Conservation (phyloP, 2,113 vertebrate genomes). For the Clinocottus analis region DNA sequence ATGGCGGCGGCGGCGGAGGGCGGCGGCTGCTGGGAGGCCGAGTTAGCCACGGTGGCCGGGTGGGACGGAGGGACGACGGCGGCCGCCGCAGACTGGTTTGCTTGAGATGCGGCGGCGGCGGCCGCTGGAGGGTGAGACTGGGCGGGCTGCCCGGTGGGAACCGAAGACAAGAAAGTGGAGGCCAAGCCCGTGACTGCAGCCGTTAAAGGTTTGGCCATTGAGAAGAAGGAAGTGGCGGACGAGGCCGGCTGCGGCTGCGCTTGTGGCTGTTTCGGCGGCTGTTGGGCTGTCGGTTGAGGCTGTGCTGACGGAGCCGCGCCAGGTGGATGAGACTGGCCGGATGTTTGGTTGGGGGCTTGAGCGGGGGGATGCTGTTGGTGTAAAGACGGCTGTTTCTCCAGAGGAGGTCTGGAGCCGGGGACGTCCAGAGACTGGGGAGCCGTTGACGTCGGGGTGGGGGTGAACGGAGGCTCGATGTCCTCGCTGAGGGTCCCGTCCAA, state of each 20-base stretch:
- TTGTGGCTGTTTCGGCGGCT: constrained; percentile 64
- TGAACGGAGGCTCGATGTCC: constrained; percentile 81
- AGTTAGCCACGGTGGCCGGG: constrained; percentile 62
- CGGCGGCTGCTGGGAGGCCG: constrained; percentile 58
- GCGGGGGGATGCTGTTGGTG: constrained; percentile 77
- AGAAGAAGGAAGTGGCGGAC: constrained; percentile 81
- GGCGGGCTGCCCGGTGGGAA: constrained; percentile 66
- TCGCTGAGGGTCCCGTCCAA: constrained; percentile 80
- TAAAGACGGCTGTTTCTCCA: constrained; percentile 83
- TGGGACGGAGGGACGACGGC: constrained; percentile 62
- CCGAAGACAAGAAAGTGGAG: constrained; percentile 76
- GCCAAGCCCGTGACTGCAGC: constrained; percentile 79
- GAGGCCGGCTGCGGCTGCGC: constrained; percentile 69
- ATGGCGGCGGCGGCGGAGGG: constrained; percentile 34
- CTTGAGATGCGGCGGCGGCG: constrained; percentile 48
- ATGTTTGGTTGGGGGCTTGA: constrained; percentile 58
- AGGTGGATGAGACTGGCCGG: constrained; percentile 64
- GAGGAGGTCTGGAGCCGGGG: constrained; percentile 76
- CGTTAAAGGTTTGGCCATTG: constrained; percentile 84
- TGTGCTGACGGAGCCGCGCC: constrained; percentile 50
- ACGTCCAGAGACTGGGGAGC: constrained; percentile 55
- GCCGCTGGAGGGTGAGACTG: constrained; percentile 72
- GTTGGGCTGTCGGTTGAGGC: constrained; percentile 65
- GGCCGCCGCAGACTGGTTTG: constrained; percentile 52
- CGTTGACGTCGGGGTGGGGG: constrained; percentile 79